Evolutionary conservation across 2,888 invertebrate genomes (phyloP).

Genomic region (Protodeltote pygarga): DNA sequence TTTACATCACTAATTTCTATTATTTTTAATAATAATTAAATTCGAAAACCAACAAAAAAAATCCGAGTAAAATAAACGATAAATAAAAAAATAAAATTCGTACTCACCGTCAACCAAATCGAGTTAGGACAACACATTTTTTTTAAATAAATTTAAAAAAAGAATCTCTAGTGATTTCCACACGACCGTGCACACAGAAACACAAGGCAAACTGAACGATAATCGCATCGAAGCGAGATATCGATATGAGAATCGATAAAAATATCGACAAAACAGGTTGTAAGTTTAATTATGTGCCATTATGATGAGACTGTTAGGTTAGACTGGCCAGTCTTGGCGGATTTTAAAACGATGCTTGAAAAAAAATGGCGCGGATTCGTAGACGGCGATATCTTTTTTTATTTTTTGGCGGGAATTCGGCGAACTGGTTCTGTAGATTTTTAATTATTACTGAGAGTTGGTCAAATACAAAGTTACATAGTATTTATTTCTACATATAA

Average conservation of each 20-base stretch:
- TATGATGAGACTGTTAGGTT: conserved; percentile 72
- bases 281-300: conserved; percentile 57
- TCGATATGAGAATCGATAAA: conserved; percentile 61
- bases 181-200: conserved; percentile 76
- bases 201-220: conserved; percentile 74
- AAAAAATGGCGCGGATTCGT: conserved; percentile 66
- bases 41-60: background rate
- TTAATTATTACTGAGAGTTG: background rate
- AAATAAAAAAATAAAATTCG: background rate
- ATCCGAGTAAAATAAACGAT: background rate
- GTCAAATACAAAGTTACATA: background rate
- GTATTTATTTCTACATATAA: too few species aligned
- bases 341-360: conserved; percentile 75
- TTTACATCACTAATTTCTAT: too few species aligned
- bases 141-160: conserved; percentile 6
- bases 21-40: background rate
- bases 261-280: conserved; percentile 58
- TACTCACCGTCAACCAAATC: conserved; percentile 28
- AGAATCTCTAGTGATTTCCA: conserved; percentile 38
- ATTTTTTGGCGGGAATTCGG: conserved; percentile 51
- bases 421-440: conserved; percentile 59
- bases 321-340: conserved; percentile 80
- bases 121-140: conserved; percentile 26
- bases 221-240: conserved; percentile 53
- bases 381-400: conserved; percentile 61